Evolutionary conservation across 2,888 invertebrate genomes (phyloP), one percentile per base, ranked within the genome.

Genomic region (Drosophila acutilabella): DNA sequence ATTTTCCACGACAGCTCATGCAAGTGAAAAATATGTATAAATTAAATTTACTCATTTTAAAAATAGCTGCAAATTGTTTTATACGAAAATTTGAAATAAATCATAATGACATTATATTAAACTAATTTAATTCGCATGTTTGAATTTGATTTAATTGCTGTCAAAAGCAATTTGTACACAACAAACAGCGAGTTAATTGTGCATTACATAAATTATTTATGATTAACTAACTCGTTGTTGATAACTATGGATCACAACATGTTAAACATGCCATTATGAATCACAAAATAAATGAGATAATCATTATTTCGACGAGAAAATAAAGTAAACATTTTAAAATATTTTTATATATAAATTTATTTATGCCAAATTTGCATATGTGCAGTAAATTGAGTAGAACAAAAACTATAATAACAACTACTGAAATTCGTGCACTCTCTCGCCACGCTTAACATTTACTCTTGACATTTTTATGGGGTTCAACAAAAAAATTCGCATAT

Each of bases 211-310:
- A 26, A 36, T 40, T 7, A 73, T 64, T 52, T 36, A 64, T 36
- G 56, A 40, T 51, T 45, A 41, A 50, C 16, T 18, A 26, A 36
- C 14, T 36, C 13, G 33, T 23, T 50, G 26, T 41, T 13, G 36
- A 13, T 23, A 64, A 62, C 74, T 75, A 65, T 20, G 47, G 52
- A 53, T 10, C 64, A 47, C 33, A 54, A 40, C 30, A 62, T 47
- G 36, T 70, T 66, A 60, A 59, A 66, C 69, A 70, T 48, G 67
- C 67, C 75, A 80, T 83, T 80, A 74, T 57, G 40, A 57, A 65
- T 50, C 58, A 65, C 58, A 45, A 10, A 70, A 65, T 65, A 71
- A 85, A 83, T 83, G 80, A 78, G 74, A 86, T 88, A 53, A 71
- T 77, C 72, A 78, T 78, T 13, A 13, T 36, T 30, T 30, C n/a